Evolutionary conservation across 2,113 vertebrate genomes (phyloP).

Genomic region (Osmerus eperlanus): DNA sequence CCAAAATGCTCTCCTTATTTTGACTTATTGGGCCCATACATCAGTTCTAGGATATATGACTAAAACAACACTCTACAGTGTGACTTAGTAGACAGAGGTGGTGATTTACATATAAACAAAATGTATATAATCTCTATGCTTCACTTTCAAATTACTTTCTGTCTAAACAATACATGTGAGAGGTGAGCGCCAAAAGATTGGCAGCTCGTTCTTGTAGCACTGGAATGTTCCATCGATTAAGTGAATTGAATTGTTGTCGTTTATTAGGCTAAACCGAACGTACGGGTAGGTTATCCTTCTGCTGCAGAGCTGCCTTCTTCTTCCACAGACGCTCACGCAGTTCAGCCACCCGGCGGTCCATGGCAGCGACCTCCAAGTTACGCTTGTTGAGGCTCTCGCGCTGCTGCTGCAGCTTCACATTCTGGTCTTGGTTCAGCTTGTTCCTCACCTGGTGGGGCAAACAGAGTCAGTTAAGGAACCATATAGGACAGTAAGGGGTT

Average conservation of each 20-base stretch:
- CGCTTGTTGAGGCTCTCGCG: constrained; percentile 86
- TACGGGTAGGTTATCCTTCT: constrained; percentile 86
- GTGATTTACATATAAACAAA: too few relatives aligned
- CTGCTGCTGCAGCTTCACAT: constrained; percentile 86
- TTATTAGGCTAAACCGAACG: constrained; percentile 41
- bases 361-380: constrained; percentile 84
- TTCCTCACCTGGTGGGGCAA: constrained; percentile 78
- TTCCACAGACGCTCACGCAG: constrained; percentile 89
- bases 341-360: constrained; percentile 89
- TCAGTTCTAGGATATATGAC: background rate
- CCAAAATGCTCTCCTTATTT: background rate
- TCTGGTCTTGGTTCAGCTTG: constrained; percentile 92
- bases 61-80: background rate
- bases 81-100: too few relatives aligned
- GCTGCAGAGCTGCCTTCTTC: constrained; percentile 91
- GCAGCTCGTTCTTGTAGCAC: too few relatives aligned
- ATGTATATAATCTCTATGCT: too few relatives aligned
- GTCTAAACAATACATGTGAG: too few relatives aligned
- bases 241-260: too few relatives aligned
- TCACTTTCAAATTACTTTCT: too few relatives aligned
- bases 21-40: background rate
- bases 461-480: background rate
- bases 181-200: too few relatives aligned
- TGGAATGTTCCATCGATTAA: too few relatives aligned
- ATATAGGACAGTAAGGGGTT: background rate